Conservation (phyloP, 2,113 vertebrate species). For the Coregonus clupeaformis region DNA sequence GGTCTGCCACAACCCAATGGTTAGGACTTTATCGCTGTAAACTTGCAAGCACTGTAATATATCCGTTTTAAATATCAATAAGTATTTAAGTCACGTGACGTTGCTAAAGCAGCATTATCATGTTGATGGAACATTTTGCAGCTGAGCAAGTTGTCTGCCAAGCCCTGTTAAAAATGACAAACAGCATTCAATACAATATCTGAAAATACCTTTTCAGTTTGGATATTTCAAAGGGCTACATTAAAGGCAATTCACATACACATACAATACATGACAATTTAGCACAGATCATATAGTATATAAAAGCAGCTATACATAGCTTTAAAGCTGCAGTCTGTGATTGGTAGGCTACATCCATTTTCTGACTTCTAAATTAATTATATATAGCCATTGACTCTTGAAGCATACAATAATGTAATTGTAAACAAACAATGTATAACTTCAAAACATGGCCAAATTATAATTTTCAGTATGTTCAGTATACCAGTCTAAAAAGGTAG, state of each 20-base stretch:
- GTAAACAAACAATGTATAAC: no score
- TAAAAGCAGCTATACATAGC: no score
- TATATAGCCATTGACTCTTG: no score
- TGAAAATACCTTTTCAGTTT: background rate
- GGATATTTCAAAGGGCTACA: background rate
- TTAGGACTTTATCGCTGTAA: no score
- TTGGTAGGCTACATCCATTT: no score
- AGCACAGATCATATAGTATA: background rate
- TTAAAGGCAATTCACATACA: background rate
- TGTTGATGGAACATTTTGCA: background rate
- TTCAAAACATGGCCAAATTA: no score
- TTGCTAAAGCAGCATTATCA: background rate
- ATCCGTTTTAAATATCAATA: background rate
- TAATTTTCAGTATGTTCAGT: background rate
- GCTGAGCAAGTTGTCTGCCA: background rate
- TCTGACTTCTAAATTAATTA: no score
- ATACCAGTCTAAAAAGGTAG: background rate
- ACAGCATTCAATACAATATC: constrained; percentile 8
- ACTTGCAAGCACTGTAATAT: background rate
- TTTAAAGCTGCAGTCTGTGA: no score
- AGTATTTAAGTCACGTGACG: background rate
- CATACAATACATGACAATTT: background rate
- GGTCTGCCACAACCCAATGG: no score
- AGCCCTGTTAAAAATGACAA: background rate
- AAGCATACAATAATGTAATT: no score